These are phyloP conservation scores for Brachionus paranguensis DNA, from an alignment of 1,140 invertebrate genomes.

Conservation along the genomic window DNA sequence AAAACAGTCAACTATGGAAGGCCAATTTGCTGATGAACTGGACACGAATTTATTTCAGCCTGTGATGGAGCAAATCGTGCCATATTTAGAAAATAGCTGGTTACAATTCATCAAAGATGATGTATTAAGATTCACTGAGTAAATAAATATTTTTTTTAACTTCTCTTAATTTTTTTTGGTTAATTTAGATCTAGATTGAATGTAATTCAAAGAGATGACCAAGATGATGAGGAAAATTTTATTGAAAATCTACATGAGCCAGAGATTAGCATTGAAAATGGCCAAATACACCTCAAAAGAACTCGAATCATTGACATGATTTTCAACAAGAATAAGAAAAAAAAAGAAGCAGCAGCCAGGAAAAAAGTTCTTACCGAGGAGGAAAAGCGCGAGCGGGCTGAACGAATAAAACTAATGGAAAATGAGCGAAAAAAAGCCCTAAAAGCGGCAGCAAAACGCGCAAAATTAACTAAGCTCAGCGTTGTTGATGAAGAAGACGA, in stretches of 20 bases:
- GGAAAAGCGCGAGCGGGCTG: neutral
- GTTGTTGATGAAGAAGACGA: constrained; percentile 5
- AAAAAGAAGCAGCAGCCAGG: neutral
- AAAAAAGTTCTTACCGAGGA: constrained; percentile 30
- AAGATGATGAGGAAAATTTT: neutral
- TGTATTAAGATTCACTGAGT: constrained; percentile 46
- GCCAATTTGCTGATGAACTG: neutral
- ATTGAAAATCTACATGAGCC: neutral
- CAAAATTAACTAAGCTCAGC: constrained; percentile 19
- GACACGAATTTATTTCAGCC: constrained; percentile 28
- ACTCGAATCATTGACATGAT: neutral
- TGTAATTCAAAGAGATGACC: neutral
- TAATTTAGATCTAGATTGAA: neutral
- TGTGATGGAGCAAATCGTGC: constrained; percentile 44
- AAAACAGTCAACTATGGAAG: neutral
- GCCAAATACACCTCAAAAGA: neutral
- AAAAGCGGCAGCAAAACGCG: constrained; percentile 36
- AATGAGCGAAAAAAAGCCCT: constrained; percentile 32
- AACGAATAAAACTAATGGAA: constrained; percentile 20
- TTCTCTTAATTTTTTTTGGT: too few relatives aligned
- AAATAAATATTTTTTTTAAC: neutral
- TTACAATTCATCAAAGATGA: constrained; percentile 52
- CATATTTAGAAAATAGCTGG: constrained; percentile 49
- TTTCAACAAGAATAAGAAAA: neutral
- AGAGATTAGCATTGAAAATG: neutral